Percentiles rank a stretch among this genome's conserved stretches.
Evolutionary conservation across 2,888 invertebrate species (phyloP).

Genomic region (Agrochola lota): DNA sequence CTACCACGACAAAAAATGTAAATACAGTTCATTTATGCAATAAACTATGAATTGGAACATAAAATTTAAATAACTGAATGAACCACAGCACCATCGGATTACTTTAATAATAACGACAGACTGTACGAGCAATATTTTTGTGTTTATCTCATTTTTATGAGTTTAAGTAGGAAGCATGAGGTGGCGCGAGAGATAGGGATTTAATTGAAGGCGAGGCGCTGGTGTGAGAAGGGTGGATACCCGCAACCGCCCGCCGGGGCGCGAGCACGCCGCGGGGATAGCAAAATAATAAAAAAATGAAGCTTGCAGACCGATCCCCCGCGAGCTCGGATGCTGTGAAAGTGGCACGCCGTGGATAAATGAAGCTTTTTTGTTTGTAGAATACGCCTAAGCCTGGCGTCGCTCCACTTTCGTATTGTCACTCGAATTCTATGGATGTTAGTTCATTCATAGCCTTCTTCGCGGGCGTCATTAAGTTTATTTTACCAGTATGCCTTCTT

Average conservation of each 20-base stretch:
- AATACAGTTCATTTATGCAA: constrained; percentile 59
- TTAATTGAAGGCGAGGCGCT: constrained; percentile 88
- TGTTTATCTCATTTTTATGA: constrained; percentile 88
- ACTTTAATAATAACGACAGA: constrained; percentile 82
- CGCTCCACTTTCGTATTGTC: constrained; percentile 88
- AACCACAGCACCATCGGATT: constrained; percentile 73
- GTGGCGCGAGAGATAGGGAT: constrained; percentile 87
- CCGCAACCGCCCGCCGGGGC: constrained; percentile 77
- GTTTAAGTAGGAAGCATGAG: constrained; percentile 87
- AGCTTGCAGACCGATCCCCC: constrained; percentile 84
- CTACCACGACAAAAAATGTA: constrained; percentile 24
- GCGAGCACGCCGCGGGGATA: constrained; percentile 76
- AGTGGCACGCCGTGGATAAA: constrained; percentile 90
- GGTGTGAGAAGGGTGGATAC: constrained; percentile 76
- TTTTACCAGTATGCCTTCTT: constrained; percentile 72
- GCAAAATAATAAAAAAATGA: constrained; percentile 88
- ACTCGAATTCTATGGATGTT: constrained; percentile 87
- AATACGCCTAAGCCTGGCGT: constrained; percentile 87
- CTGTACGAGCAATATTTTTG: constrained; percentile 86
- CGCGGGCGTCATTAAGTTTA: constrained; percentile 82
- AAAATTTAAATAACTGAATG: constrained; percentile 71
- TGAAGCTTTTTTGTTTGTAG: constrained; percentile 89
- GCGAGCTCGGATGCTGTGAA: constrained; percentile 89
- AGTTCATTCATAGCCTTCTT: constrained; percentile 82
- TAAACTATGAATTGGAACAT: constrained; percentile 64